Percentiles rank a stretch among this genome's conserved stretches.
Conservation (phyloP, 2,797 vertebrate species). For the Rhinoraja longicauda region DNA sequence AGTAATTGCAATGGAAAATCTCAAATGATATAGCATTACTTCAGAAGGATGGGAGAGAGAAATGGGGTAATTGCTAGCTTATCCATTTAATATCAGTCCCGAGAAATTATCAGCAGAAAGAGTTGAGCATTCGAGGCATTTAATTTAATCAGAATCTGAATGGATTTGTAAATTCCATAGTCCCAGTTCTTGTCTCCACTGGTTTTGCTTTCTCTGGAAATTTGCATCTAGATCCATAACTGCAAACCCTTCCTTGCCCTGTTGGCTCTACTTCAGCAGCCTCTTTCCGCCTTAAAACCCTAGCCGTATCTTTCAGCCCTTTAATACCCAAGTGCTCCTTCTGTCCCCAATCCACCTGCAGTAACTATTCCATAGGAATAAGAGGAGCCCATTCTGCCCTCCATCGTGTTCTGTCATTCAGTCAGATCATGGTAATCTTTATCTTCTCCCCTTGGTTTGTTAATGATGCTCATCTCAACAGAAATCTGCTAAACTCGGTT, state of each 20-base stretch:
- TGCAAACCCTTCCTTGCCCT: too few species aligned
- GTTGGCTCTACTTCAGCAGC: background rate
- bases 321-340: too few species aligned
- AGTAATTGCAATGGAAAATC: background rate
- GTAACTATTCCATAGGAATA: too few species aligned
- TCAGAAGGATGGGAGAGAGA: too few species aligned
- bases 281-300: background rate
- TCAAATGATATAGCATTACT: background rate
- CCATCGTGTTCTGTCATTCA: too few species aligned
- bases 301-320: background rate
- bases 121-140: background rate
- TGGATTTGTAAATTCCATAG: background rate
- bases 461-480: too few species aligned
- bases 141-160: background rate
- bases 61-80: background rate
- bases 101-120: background rate
- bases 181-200: background rate
- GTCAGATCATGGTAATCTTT: too few species aligned
- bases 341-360: too few species aligned
- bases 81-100: background rate
- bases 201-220: background rate
- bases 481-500: too few species aligned
- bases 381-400: too few species aligned
- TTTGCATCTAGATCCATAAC: background rate
- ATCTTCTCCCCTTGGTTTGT: too few species aligned